phyloP scores from a whole-genome alignment of 2,797 vertebrate species.

The Epinephelus malabaricus region DNA sequence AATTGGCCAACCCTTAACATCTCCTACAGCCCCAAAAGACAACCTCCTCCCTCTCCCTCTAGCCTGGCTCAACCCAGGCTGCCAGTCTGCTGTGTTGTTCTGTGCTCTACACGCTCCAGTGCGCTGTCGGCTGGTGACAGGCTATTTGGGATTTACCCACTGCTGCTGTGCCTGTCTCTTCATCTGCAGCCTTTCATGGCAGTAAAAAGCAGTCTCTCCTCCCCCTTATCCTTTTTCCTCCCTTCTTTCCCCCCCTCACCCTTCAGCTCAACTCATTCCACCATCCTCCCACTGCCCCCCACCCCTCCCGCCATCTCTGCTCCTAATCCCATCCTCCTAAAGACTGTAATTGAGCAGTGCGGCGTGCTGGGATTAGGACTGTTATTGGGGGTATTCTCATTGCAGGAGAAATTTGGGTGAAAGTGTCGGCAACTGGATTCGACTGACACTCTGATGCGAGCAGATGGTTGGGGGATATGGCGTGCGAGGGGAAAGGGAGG shows the following conservation, averaged over 20 bases:
- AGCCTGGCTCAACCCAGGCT: slow-evolving; percentile 72
- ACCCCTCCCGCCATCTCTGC: slow-evolving; percentile 65
- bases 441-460: slow-evolving; percentile 39
- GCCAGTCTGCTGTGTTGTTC: slow-evolving; percentile 75
- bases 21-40: slow-evolving; percentile 72
- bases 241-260: slow-evolving; percentile 34
- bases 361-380: slow-evolving; percentile 85
- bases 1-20: slow-evolving; percentile 79
- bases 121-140: slow-evolving; percentile 85
- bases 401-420: slow-evolving; percentile 78
- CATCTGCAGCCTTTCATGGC: slow-evolving; percentile 82
- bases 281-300: slow-evolving; percentile 64
- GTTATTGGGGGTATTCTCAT: slow-evolving; percentile 83
- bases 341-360: slow-evolving; percentile 86
- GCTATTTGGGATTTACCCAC: slow-evolving; percentile 85
- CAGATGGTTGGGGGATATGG: slow-evolving; percentile 52
- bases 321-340: slow-evolving; percentile 86
- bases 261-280: slow-evolving; percentile 75
- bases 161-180: slow-evolving; percentile 83
- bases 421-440: slow-evolving; percentile 68
- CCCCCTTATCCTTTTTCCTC: slow-evolving; percentile 69
- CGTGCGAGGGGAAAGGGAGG: not conserved
- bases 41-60: slow-evolving; percentile 65
- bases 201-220: slow-evolving; percentile 76
- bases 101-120: slow-evolving; percentile 82